Evolutionary conservation across 2,797 vertebrate species (phyloP), one percentile per base, ranked within the genome.

Genomic region (Sparidentex hasta): DNA sequence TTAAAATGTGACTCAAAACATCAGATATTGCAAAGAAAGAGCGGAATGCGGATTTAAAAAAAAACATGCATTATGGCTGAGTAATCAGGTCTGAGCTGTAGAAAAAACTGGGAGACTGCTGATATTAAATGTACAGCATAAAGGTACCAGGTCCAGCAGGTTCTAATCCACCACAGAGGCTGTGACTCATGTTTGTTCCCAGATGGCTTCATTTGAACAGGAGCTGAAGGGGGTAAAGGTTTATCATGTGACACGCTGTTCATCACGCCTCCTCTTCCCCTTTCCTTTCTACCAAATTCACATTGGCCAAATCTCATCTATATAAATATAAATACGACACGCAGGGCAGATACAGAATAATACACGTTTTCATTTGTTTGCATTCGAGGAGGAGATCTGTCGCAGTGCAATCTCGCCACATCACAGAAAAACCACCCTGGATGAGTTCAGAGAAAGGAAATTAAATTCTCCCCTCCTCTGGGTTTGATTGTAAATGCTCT

Each of bases 131-230:
- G 38, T 59, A 20, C 12, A 74, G n/a, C 54, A 68, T 69, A 62
- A 76, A 76, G 38, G 58, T 25, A 71, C 47, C 20, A 63, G 38
- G 67, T 81, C 67, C n/a, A 33, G 14, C 43, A 62, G 71, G 82
- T 81, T 33, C 64, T 79, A 80, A 80, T 75, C 48, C 66, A 51
- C 11, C 6, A 58, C 29, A 50, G 58, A 20, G 65, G 72, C 59
- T 61, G 7, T 87, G 87, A 90, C 86, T 89, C 81, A 88, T 61
- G 59, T 81, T 79, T 69, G 25, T 64, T 85, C 55, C 67, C 47
- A 75, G 68, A 84, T 80, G 83, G 82, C 21, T 83, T 74, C 3
- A 72, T 84, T 80, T 68, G 38, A 82, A 78, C 48, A 73, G 48
- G 29, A 84, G 68, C 69, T 73, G 65, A 82, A 82, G 65, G 43